Conservation (phyloP, 2,888 invertebrate species). For the Pachymerium ferrugineum region DNA sequence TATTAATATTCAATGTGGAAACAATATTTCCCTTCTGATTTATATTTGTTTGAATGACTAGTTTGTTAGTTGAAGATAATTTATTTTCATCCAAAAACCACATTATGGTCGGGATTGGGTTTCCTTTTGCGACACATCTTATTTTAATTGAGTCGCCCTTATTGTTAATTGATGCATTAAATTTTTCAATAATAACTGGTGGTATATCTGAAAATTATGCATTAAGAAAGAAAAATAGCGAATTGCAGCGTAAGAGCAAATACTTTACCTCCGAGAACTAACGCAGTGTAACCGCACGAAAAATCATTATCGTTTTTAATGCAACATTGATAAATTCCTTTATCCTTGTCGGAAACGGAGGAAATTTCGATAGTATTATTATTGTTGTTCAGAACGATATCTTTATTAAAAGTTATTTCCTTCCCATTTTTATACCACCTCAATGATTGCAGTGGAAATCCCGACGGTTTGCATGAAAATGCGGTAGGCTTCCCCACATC, state of each 20-base stretch:
- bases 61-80: neutral
- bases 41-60: neutral
- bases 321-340: slow-evolving; percentile 30
- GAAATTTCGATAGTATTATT: neutral
- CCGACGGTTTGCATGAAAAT: neutral
- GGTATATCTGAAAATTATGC: too few species aligned
- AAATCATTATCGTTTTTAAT: neutral
- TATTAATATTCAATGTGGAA: neutral
- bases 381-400: neutral
- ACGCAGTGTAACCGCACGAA: neutral
- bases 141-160: too few species aligned
- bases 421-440: slow-evolving; percentile 18
- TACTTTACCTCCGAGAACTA: too few species aligned
- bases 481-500: neutral
- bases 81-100: slow-evolving; percentile 16
- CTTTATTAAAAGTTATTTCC: neutral
- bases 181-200: too few species aligned
- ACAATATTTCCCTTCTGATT: neutral
- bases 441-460: neutral
- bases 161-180: too few species aligned
- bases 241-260: neutral
- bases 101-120: neutral
- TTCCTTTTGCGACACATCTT: neutral
- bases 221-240: neutral
- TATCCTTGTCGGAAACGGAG: neutral